Evolutionary conservation across 2,888 invertebrate genomes (phyloP).

Genomic region (Pammene fasciana): DNA sequence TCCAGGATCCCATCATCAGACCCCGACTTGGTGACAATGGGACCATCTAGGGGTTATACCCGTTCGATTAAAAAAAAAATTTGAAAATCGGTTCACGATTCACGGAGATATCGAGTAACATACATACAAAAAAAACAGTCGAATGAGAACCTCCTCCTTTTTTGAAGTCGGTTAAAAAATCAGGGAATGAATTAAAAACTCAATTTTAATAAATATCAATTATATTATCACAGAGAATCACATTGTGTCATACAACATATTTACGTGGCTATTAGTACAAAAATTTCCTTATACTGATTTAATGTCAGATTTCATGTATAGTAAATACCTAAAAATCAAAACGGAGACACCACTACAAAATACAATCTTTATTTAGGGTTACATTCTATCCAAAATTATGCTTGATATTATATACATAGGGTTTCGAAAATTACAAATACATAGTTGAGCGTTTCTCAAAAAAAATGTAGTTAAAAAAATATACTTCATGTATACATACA

Average conservation of each 20-base stretch:
- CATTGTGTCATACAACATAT: slow-evolving; percentile 82
- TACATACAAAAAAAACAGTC: no score
- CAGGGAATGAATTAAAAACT: slow-evolving; percentile 54
- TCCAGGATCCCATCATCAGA: no score
- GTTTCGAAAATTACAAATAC: slow-evolving; percentile 6
- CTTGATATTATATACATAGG: slow-evolving; percentile 28
- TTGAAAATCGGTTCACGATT: no score
- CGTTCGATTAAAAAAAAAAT: no score
- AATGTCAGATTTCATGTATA: slow-evolving; percentile 52
- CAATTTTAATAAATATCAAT: slow-evolving; percentile 76
- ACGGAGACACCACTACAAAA: slow-evolving; percentile 67
- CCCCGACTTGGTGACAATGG: no score
- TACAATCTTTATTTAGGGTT: slow-evolving; percentile 58
- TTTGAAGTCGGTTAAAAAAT: not conserved
- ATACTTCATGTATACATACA: no score
- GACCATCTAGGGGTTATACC: no score
- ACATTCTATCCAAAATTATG: slow-evolving; percentile 44
- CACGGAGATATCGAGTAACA: no score
- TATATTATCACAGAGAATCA: slow-evolving; percentile 84
- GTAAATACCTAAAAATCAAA: slow-evolving; percentile 60
- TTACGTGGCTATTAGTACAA: slow-evolving; percentile 82
- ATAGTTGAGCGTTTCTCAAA: not conserved
- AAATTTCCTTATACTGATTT: slow-evolving; percentile 73
- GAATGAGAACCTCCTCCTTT: no score
- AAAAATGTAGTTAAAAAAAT: no score